Base-by-base conservation (phyloP, 53 echinoderm and acorn worm species). In the Arbacia lixula region DNA sequence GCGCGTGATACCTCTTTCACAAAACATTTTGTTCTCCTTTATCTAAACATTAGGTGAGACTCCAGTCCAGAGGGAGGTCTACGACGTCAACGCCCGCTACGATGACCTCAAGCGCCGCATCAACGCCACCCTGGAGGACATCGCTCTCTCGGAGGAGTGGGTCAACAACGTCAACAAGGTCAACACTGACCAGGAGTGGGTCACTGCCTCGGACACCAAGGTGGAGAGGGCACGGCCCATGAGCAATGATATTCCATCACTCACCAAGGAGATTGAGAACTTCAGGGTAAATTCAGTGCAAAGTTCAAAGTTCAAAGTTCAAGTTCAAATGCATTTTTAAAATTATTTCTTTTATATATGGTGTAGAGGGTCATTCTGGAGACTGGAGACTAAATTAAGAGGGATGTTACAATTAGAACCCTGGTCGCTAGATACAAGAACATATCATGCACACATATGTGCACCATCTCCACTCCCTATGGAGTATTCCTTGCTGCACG, bases 221-320 rank as follows among this genome's bases (percentile, higher is more conserved):
- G 74, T 94, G 83, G 90, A 91, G 19, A 85, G 93, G 50, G 75
- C 89, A 1, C 33, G 79, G 22, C 96, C 96, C 2, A 85, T 75
- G 60, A 91, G 93, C 72, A 87, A 96, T 31, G 91, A 91, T 57
- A 84, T 93, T 30, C 90, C 88, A 4, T 82, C 91, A 12, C 81
- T 96, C 38, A 86, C 53, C 64, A 91, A 89, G 57, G 96, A 96
- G 71, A 93, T 93, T 88, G 96, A 96, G 55, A 72, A 71, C 66
- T 96, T 87, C 85, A 93, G 65, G 85, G 93, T 92, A 71, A 89
- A 92, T 22, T 25, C n/a, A n/a, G n/a, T n/a, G n/a, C n/a, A n/a
- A n/a, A n/a, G n/a, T n/a, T n/a, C n/a, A n/a, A n/a, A n/a, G n/a
- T n/a, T n/a, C n/a, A n/a, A n/a, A n/a, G n/a, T n/a, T n/a, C n/a